Conservation (phyloP, 2,113 vertebrate species). For the Miniopterus natalensis region DNA sequence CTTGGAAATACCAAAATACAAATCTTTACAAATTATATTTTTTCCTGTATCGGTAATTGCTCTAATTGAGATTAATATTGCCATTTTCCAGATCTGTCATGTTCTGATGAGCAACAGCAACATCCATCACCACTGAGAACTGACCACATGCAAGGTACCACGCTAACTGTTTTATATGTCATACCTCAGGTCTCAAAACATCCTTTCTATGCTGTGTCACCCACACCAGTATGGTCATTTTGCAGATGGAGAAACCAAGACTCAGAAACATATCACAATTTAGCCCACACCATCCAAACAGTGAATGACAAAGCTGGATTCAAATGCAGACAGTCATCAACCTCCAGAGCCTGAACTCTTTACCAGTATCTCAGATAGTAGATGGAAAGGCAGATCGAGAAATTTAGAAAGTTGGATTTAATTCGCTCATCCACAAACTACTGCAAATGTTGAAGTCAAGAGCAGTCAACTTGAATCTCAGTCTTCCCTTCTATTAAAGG, state of each 20-base stretch:
- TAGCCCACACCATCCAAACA: background rate
- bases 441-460: background rate
- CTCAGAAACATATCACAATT: background rate
- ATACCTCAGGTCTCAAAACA: background rate
- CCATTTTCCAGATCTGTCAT: background rate
- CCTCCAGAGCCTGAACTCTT: background rate
- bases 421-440: background rate
- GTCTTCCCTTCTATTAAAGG: background rate
- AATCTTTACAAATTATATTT: background rate
- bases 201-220: background rate
- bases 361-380: background rate
- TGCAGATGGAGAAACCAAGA: background rate
- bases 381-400: background rate
- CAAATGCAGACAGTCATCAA: background rate
- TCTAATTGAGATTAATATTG: background rate
- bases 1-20: conserved; percentile 15
- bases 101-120: background rate
- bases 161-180: background rate
- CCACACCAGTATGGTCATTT: background rate
- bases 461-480: background rate
- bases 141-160: background rate
- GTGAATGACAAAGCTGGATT: background rate
- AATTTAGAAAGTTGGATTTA: background rate
- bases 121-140: background rate
- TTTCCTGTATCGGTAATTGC: background rate